Base-by-base conservation (phyloP, 2,797 vertebrate species). In the Clarias platycephalus region DNA sequence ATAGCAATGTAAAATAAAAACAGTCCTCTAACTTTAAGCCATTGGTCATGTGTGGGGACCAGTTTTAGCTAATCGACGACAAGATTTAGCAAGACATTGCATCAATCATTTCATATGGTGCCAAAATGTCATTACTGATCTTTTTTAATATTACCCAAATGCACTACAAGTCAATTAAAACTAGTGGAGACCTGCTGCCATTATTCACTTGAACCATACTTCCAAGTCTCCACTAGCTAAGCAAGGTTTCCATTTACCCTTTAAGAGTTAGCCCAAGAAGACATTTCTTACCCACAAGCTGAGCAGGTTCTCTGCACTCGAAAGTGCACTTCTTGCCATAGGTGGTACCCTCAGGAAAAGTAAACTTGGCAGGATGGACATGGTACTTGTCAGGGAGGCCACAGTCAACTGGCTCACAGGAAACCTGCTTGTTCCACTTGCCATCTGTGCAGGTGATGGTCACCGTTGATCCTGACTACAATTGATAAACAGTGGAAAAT, bases 391-490 rank as follows among this genome's bases (percentile, higher is more conserved):
- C 97, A 0, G 98, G 98, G 63, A 97, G 64, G 28, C 97, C 96
- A 0, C 98, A 99, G 93, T 99, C 98, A 84, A 99, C 96, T 0
- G 98, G 97, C 87, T 98, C 97, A 2, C 98, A 99, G 0, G 94
- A 96, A 55, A 98, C 96, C 91, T 97, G 96, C 84, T 97, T 97
- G 91, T 96, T 99, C 98, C 98, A 99, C 86, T 98, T 98, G 83
- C 98, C 97, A 71, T 98, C 97, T 0, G 93, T 89, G 80, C 98
- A 99, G 4, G 96, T 98, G 90, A 99, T 96, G 22, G 95, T 97
- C 90, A 97, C 94, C 0, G 88, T 95, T 57, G 97, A 93, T 79
- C 95, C 95, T 49, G 55, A 93, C 98, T 99, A 91, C 64, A 93
- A 90, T 88, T 79, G 63, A 90, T 80, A 88, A 31, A 86, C 0